Evolutionary conservation across 2,113 vertebrate genomes (phyloP), one percentile per base, ranked within the genome.

Genomic region (Neotoma lepida): DNA sequence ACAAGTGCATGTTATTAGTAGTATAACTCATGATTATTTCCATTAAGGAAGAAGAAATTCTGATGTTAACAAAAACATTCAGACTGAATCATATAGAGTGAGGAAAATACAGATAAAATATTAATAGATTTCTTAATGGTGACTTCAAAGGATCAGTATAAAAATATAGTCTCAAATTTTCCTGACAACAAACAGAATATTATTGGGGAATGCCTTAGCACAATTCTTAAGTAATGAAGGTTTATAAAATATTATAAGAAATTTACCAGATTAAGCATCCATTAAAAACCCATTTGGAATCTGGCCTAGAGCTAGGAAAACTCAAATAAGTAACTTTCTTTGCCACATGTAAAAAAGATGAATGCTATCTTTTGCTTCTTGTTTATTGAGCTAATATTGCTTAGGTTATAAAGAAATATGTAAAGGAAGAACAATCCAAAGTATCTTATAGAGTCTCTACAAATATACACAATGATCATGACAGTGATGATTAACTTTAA

Each of bases 221-320:
- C 91, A 97, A 94, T 89, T 94, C 96, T 96, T 94, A 98, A 70
- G 1, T 96, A 64, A 66, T 82, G 88, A 96, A 97, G 85, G 90
- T 97, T 97, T 97, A 88, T 91, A 96, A 97, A 96, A 95, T 95
- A n/a, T 93, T 89, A 78, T 96, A 94, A 97, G 49, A 9, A 35
- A 61, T 17, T 2, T 49, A 15, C 26, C 95, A 63, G 15, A 39
- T 85, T 96, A 97, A 61, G 73, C 9, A 96, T 82, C 74, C 66
- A 97, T 96, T 98, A 96, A 97, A 97, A 97, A 93, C 88, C 92
- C 78, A 97, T 90, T 97, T 97, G 78, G 81, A 97, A 97, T 98
- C 73, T 97, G 95, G 61, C 93, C 93, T 96, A 91, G 97, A 97
- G 88, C 88, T 96, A 96, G 95, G 86, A 64, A 93, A 96, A 26